These are phyloP conservation scores for Calosoma granatense DNA, from an alignment of 1,140 invertebrate species.

Conservation along the genomic window DNA sequence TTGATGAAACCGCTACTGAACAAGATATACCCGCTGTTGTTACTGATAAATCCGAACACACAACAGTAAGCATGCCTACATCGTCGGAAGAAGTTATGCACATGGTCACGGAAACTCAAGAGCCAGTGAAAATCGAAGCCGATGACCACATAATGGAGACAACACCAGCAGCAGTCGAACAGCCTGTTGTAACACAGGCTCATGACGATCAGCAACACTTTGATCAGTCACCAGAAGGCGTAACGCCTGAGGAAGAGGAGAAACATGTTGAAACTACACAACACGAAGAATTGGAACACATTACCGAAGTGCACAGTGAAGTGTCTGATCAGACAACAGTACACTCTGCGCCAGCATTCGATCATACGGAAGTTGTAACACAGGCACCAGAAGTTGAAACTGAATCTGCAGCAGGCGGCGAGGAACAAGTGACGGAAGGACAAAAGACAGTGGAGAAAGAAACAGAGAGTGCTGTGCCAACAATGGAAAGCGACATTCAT, in stretches of 20 bases:
- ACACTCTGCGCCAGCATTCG: too few species aligned
- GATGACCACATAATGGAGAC: neutral
- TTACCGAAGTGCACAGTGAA: too few species aligned
- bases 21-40: too few species aligned
- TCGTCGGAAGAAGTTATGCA: slow-evolving; percentile 7
- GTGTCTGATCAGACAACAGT: too few species aligned
- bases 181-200: neutral
- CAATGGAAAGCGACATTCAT: neutral
- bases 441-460: slow-evolving; percentile 5
- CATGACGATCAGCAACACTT: neutral
- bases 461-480: slow-evolving; percentile 14
- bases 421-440: slow-evolving; percentile 10
- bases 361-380: too few species aligned
- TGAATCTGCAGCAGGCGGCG: slow-evolving; percentile 13
- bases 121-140: neutral
- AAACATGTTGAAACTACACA: too few species aligned
- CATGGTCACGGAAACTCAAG: slow-evolving; percentile 12
- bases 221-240: too few species aligned
- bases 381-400: slow-evolving; percentile 13
- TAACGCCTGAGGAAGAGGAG: too few species aligned
- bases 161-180: neutral
- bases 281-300: too few species aligned
- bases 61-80: slow-evolving; percentile 12
- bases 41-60: neutral
- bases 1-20: too few species aligned